These are phyloP conservation scores for Florisuga fusca DNA, from an alignment of 2,797 vertebrate genomes.

Conservation along the genomic window DNA sequence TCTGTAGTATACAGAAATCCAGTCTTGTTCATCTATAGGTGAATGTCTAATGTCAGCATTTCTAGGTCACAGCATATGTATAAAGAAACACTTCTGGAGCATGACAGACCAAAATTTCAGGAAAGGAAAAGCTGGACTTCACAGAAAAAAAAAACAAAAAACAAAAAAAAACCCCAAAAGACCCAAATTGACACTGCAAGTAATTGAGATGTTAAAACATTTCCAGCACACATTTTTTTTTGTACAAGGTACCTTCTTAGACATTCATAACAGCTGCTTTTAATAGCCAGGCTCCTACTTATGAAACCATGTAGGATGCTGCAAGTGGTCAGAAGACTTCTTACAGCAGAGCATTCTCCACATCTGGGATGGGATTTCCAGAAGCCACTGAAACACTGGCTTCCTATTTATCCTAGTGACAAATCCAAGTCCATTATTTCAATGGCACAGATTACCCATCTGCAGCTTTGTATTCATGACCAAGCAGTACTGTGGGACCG, in stretches of 20 bases:
- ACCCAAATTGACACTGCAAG: neutral
- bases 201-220: neutral
- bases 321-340: neutral
- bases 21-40: neutral
- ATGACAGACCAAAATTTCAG: neutral
- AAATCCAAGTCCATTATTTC: neutral
- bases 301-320: neutral
- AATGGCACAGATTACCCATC: neutral
- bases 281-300: neutral
- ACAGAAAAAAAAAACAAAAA: neutral
- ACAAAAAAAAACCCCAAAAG: too few relatives aligned
- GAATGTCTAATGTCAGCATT: neutral
- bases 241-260: neutral
- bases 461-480: neutral
- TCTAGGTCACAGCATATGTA: neutral
- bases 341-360: neutral
- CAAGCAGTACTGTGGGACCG: neutral
- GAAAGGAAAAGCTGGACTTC: neutral
- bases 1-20: conserved; percentile 27
- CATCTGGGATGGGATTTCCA: neutral
- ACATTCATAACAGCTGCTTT: neutral
- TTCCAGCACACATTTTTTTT: neutral
- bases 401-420: neutral
- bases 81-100: neutral
- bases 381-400: neutral